phyloP scores from a whole-genome alignment of 2,797 vertebrate genomes.

The Acridotheres tristis region DNA sequence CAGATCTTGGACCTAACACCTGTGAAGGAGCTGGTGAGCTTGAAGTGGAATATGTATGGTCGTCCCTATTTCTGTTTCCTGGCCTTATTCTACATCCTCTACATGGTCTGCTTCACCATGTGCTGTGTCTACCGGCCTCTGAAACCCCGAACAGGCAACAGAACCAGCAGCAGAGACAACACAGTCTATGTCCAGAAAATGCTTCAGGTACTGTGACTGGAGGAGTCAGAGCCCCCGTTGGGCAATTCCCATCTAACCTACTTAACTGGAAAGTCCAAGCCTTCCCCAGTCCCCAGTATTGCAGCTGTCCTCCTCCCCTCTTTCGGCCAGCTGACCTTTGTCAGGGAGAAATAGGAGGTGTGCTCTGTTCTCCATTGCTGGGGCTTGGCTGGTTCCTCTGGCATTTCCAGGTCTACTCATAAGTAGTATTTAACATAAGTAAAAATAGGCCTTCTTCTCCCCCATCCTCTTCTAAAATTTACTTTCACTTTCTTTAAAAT shows the following conservation, averaged over 20 bases:
- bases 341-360: not conserved
- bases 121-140: slow-evolving; percentile 90
- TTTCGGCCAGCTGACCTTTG: not conserved
- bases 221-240: not conserved
- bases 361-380: not conserved
- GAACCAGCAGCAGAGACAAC: slow-evolving; percentile 79
- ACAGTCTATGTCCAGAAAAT: slow-evolving; percentile 86
- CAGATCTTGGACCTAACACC: slow-evolving; percentile 90
- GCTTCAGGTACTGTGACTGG: slow-evolving; percentile 75
- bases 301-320: not conserved
- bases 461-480: not conserved
- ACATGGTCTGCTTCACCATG: slow-evolving; percentile 89
- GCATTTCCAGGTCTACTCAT: not conserved
- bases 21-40: slow-evolving; percentile 90
- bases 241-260: not conserved
- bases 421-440: not conserved
- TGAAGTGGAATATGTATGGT: slow-evolving; percentile 94
- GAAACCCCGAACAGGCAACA: slow-evolving; percentile 81
- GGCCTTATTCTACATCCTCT: slow-evolving; percentile 86
- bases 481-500: not conserved
- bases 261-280: not conserved
- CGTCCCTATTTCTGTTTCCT: slow-evolving; percentile 92
- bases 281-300: not conserved
- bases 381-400: not conserved
- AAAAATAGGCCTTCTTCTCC: not conserved